Evolutionary conservation across 1,140 invertebrate genomes (phyloP), one percentile per base, ranked within the genome.

Genomic region (Spodoptera litura): DNA sequence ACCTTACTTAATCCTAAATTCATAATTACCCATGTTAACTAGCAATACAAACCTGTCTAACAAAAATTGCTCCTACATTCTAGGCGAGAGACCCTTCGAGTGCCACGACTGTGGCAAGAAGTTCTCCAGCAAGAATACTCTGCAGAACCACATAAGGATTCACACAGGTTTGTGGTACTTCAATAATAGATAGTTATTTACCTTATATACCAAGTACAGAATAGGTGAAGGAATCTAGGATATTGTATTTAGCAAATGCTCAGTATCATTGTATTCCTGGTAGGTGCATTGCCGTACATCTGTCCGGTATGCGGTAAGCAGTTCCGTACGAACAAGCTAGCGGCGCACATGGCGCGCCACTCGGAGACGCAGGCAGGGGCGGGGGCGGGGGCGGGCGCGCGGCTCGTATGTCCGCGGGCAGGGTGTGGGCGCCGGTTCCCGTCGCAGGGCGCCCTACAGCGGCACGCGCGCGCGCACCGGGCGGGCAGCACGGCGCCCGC

Each of bases 251-350:
- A 20, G 20, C 1, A 1, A 20, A 20, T 62, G 35, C 52, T n/a
- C 52, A n/a, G 38, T 44, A 44, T 9, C 4, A 44, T 44, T 44
- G 38, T 44, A 6, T 44, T 1, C 8, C 6, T 44, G 38, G 2
- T n/a, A 88, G 94, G 94, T 2, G 93, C 92, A 62, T 95, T 95
- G 75, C 94, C 95, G 1, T 95, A 94, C 78, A 90, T 94, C 53
- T 95, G 95, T 72, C 85, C 89, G 10, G 84, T 90, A 8, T 95
- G 95, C 81, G 94, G 95, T 13, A 91, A 92, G 81, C 81, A 79
- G 25, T 93, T 93, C 85, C 81, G 87, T 2, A 93, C 93, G 3
- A 92, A 94, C 83, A 93, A 93, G 75, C 84, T 96, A 52, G 89
- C 94, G 2, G 88, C 92, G 12, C 95, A 95, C 89, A 89, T 95